Conservation (phyloP, 2,888 invertebrate species). For the Eupithecia subumbrata region DNA sequence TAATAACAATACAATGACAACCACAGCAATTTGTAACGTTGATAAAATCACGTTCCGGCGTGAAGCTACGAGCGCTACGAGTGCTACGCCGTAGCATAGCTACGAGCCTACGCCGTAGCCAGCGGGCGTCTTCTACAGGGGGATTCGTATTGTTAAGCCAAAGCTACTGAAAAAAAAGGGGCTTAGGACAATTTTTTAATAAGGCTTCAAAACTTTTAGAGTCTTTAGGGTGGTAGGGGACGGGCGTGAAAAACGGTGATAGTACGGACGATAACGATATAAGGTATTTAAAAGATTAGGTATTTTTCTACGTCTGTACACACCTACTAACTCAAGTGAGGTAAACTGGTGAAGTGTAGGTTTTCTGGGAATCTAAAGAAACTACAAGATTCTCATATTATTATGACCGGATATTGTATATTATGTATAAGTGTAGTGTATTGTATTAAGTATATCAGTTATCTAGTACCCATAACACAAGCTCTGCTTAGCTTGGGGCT, state of each 20-base stretch:
- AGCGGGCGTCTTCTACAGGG: slow-evolving; percentile 31
- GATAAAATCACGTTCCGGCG: slow-evolving; percentile 53
- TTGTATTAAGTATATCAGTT: no score
- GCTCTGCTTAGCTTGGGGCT: no score
- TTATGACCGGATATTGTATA: no score
- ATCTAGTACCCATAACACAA: no score
- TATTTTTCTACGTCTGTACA: neutral
- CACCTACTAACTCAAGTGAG: neutral
- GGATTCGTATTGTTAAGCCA: slow-evolving; percentile 6
- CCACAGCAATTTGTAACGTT: slow-evolving; percentile 29
- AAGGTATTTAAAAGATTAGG: neutral
- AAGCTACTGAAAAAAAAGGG: neutral
- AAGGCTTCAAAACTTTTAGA: neutral
- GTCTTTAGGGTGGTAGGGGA: neutral
- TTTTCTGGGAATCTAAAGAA: no score
- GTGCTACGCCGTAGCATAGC: slow-evolving; percentile 63
- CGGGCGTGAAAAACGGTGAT: neutral
- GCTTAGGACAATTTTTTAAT: neutral
- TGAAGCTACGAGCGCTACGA: slow-evolving; percentile 55
- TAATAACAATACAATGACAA: slow-evolving; percentile 8
- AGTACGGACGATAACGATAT: neutral
- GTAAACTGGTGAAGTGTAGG: neutral
- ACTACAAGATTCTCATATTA: no score
- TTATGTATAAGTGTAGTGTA: no score
- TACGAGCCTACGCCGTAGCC: slow-evolving; percentile 60